These are phyloP conservation scores for Smutsia gigantea DNA, from an alignment of 2,797 vertebrate species.

Conservation along the genomic window DNA sequence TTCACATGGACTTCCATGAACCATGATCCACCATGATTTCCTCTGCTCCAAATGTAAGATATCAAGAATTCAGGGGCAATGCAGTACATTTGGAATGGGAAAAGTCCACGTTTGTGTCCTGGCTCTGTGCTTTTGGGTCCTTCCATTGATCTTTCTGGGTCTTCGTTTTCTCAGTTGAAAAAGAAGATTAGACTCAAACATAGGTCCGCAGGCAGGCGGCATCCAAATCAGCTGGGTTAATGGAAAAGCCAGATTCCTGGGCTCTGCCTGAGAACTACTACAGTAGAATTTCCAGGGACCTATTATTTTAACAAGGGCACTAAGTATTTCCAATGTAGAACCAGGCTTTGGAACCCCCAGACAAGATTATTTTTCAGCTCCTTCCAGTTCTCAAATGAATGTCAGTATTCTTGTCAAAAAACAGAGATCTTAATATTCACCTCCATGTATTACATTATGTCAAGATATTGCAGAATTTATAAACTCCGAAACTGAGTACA, in stretches of 20 bases:
- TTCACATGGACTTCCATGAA: background rate
- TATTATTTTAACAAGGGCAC: background rate
- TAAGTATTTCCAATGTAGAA: background rate
- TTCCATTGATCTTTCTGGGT: background rate
- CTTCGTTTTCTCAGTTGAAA: background rate
- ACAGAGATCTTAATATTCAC: background rate
- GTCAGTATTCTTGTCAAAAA: background rate
- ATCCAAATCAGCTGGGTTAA: background rate
- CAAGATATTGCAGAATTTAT: background rate
- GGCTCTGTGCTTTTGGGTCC: background rate
- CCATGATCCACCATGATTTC: background rate
- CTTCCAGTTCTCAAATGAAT: background rate
- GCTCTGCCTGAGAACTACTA: background rate
- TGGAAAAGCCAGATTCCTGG: background rate
- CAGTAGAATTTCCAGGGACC: background rate
- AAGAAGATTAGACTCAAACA: background rate
- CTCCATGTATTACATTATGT: background rate
- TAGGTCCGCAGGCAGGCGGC: background rate
- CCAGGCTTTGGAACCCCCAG: background rate
- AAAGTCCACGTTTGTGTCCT: background rate
- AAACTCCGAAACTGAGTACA: background rate
- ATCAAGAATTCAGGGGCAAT: background rate
- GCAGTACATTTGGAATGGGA: background rate
- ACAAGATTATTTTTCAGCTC: background rate
- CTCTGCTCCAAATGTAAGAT: background rate